Evolutionary conservation across 64 coral and sea anemone genomes (phyloP).

Genomic region (Actinia tenebrosa): DNA sequence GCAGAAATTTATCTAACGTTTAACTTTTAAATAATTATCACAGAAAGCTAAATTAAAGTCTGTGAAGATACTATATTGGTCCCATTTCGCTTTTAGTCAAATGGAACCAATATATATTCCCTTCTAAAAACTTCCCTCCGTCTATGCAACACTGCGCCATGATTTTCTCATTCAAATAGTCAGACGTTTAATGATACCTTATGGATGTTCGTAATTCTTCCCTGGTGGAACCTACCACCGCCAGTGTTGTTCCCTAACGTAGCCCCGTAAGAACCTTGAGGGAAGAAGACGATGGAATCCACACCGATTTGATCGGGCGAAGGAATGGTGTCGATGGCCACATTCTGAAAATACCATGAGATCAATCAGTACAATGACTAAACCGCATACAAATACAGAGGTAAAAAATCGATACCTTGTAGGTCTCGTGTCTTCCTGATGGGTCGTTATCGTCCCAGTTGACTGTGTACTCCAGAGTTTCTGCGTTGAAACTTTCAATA

Average conservation of each 20-base stretch:
- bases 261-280: constrained; percentile 76
- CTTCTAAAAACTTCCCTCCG: too few relatives aligned
- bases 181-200: constrained; percentile 23
- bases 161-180: neutral
- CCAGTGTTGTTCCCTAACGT: constrained; percentile 86
- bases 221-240: constrained; percentile 64
- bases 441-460: constrained; percentile 94
- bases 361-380: neutral
- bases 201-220: constrained; percentile 23
- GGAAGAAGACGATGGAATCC: constrained; percentile 83
- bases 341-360: constrained; percentile 17
- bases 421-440: constrained; percentile 61
- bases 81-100: too few relatives aligned
- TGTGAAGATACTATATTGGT: too few relatives aligned
- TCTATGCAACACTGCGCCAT: neutral
- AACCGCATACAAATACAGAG: neutral
- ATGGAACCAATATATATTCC: neutral
- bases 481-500: constrained; percentile 66
- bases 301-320: constrained; percentile 76
- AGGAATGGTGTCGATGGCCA: constrained; percentile 48
- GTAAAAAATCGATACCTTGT: constrained; percentile 45
- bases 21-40: too few relatives aligned
- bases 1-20: too few relatives aligned
- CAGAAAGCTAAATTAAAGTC: too few relatives aligned
- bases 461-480: constrained; percentile 75